Evolutionary conservation across 2,797 vertebrate species (phyloP).

Genomic region (Gouania willdenowi): DNA sequence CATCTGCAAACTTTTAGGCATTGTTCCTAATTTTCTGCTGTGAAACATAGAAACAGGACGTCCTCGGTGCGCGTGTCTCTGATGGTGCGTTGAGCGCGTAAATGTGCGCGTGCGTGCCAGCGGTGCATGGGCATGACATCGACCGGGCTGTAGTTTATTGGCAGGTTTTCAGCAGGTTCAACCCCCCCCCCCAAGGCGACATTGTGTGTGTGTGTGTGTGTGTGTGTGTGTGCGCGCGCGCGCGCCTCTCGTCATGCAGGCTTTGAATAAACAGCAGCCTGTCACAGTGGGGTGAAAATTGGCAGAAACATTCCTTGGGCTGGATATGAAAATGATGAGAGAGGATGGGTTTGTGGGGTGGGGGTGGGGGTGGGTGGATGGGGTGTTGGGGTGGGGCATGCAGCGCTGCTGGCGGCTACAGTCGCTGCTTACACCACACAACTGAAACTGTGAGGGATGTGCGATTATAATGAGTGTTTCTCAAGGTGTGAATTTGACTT

Average conservation of each 20-base stretch:
- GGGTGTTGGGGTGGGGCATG: slow-evolving; percentile 53
- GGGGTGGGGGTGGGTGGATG: slow-evolving; percentile 7
- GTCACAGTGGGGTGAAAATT: background rate
- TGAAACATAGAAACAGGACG: no score
- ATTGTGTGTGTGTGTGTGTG: no score
- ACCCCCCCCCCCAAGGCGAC: slow-evolving; percentile 26
- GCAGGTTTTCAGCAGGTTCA: slow-evolving; percentile 21
- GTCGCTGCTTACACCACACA: background rate
- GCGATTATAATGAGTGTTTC: background rate
- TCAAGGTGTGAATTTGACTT: background rate
- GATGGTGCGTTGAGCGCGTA: no score
- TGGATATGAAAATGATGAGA: background rate
- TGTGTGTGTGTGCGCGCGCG: no score
- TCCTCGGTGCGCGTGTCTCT: no score
- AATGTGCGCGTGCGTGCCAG: no score
- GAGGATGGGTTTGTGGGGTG: background rate
- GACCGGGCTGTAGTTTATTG: slow-evolving; percentile 26
- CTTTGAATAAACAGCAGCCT: no score
- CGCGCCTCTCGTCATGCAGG: no score
- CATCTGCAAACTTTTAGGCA: no score
- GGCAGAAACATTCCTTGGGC: background rate
- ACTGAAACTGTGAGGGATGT: background rate
- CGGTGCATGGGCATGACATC: no score
- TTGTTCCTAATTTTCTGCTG: no score
- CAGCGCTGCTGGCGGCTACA: slow-evolving; percentile 37